phyloP scores from a whole-genome alignment of 2,888 invertebrate genomes.

The Atethmia centrago region DNA sequence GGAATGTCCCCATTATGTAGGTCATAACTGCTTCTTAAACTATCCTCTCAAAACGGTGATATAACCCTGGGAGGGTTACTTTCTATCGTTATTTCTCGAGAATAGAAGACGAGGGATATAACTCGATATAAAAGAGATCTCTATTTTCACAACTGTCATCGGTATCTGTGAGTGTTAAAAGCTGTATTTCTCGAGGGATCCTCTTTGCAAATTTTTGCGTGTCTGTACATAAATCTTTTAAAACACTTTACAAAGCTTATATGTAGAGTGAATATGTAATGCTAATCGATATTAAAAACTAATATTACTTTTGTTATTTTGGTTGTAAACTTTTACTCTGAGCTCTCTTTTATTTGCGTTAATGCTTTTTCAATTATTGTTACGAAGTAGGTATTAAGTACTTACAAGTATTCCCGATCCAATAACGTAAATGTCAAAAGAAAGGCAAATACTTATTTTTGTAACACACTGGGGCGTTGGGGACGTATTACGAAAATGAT shows the following conservation, averaged over 20 bases:
- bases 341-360: conserved; percentile 2
- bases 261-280: conserved; percentile 2
- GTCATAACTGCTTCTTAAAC: neutral
- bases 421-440: conserved; percentile 41
- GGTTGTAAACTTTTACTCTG: conserved; percentile 18
- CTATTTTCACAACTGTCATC: conserved; percentile 15
- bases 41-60: neutral
- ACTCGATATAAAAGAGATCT: conserved; percentile 10
- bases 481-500: conserved; percentile 22
- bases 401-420: conserved; percentile 14
- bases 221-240: conserved; percentile 21
- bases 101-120: conserved; percentile 10
- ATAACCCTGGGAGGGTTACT: neutral
- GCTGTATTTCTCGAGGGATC: conserved; percentile 42
- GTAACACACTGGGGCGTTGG: neutral
- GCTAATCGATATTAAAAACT: conserved; percentile 26
- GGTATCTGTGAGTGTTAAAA: conserved; percentile 24
- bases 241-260: conserved; percentile 16
- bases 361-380: conserved; percentile 32
- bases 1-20: neutral
- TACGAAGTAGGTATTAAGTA: neutral
- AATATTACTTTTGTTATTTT: conserved; percentile 8
- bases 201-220: neutral
- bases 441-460: conserved; percentile 23
- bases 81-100: neutral